Percentiles rank a stretch among this genome's conserved stretches.
phyloP scores from a whole-genome alignment of 92 coral and sea anemone species.

The Phenganax subtilis region DNA sequence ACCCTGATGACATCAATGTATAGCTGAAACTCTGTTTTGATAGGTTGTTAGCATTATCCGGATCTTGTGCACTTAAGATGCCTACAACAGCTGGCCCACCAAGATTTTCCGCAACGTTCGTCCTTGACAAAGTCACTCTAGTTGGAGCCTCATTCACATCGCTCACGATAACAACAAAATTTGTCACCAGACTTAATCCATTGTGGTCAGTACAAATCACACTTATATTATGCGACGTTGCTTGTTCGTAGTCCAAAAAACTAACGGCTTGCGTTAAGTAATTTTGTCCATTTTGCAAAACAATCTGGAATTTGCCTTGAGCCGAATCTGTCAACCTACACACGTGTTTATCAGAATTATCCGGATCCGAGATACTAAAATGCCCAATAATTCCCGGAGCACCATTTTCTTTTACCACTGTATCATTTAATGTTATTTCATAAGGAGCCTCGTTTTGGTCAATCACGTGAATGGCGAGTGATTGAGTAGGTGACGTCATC shows the following conservation, averaged over 20 bases:
- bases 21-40: constrained; percentile 68
- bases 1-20: constrained; percentile 30
- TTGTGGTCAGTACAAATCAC: constrained; percentile 69
- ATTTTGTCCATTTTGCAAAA: constrained; percentile 6
- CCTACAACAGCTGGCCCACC: constrained; percentile 63
- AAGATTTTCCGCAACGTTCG: constrained; percentile 65
- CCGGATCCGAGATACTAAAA: constrained; percentile 74
- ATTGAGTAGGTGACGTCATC: constrained; percentile 28
- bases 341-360: constrained; percentile 66
- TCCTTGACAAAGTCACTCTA: constrained; percentile 55
- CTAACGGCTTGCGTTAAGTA: constrained; percentile 45
- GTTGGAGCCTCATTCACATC: constrained; percentile 84
- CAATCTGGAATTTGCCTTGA: constrained; percentile 23
- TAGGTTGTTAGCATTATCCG: constrained; percentile 63
- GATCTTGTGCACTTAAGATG: constrained; percentile 66
- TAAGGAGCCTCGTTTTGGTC: constrained; percentile 86
- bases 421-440: constrained; percentile 52
- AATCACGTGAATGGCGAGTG: constrained; percentile 49
- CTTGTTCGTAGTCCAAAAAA: constrained; percentile 59
- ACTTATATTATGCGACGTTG: constrained; percentile 51
- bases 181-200: constrained; percentile 53
- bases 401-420: constrained; percentile 60
- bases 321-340: constrained; percentile 60
- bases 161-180: constrained; percentile 38
- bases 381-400: constrained; percentile 65